These are phyloP conservation scores for Cavia aperea DNA, from an alignment of 2,113 vertebrate genomes.

Conservation along the genomic window DNA sequence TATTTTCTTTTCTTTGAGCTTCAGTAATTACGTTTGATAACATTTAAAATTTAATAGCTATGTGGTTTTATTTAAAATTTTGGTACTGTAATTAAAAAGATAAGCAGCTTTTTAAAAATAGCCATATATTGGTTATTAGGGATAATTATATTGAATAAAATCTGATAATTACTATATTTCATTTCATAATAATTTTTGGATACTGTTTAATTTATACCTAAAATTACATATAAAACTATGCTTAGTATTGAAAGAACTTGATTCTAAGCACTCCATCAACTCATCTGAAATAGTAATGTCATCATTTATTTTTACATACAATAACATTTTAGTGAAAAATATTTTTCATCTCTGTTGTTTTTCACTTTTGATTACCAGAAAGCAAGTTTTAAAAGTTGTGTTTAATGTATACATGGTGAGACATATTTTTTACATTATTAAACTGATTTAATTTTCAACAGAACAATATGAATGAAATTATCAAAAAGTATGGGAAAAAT, in stretches of 20 bases:
- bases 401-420: neutral
- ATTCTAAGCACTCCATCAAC: neutral
- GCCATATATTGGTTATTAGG: neutral
- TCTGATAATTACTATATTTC: neutral
- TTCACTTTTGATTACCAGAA: neutral
- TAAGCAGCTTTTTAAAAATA: neutral
- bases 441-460: neutral
- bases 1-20: neutral
- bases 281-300: neutral
- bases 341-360: neutral
- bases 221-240: neutral
- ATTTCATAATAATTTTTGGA: neutral
- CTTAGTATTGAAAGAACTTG: neutral
- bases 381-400: neutral
- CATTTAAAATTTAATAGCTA: neutral
- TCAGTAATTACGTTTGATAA: conserved; percentile 7
- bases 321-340: neutral
- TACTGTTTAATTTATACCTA: neutral
- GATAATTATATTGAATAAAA: neutral
- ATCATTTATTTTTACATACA: conserved; percentile 16
- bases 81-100: conserved; percentile 3
- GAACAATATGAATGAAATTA: neutral
- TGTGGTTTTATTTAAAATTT: neutral
- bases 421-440: neutral
- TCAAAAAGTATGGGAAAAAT: neutral